A percentile compares a stretch with the other conserved stretches of the same genome.
phyloP scores from a whole-genome alignment of 2,888 invertebrate genomes.

The Cephus sareptanus region DNA sequence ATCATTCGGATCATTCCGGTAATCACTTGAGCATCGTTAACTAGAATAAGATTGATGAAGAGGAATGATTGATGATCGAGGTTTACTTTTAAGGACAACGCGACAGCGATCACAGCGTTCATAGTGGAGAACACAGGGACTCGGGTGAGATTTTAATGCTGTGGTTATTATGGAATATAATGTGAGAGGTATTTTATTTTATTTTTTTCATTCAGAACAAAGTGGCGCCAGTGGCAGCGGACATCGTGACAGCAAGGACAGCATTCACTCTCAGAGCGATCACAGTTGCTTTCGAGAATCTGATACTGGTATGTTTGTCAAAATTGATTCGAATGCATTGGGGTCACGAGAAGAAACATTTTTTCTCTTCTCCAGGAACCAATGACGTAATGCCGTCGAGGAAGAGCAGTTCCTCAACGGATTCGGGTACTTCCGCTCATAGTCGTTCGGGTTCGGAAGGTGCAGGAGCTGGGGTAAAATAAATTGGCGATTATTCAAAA shows the following conservation, averaged over 20 bases:
- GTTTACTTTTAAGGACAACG: conserved; percentile 43
- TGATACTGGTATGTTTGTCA: conserved; percentile 48
- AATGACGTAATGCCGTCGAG: conserved; percentile 67
- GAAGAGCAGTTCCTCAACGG: conserved; percentile 73
- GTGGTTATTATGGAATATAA: background rate
- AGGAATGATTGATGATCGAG: conserved; percentile 3
- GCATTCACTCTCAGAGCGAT: conserved; percentile 57
- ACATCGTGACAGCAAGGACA: conserved; percentile 61
- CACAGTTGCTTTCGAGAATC: conserved; percentile 56
- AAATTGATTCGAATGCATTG: background rate
- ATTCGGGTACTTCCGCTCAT: conserved; percentile 72
- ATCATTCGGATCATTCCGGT: conserved; percentile 61
- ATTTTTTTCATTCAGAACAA: conserved; percentile 44
- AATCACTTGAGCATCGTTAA: conserved; percentile 10
- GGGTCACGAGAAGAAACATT: background rate
- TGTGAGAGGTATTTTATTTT: background rate
- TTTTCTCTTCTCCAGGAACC: conserved; percentile 34
- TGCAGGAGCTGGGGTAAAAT: conserved; percentile 63
- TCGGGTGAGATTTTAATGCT: conserved; percentile 44
- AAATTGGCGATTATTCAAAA: background rate
- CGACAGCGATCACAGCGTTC: conserved; percentile 60
- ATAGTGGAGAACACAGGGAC: conserved; percentile 59
- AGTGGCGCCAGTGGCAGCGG: conserved; percentile 57
- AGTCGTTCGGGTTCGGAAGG: conserved; percentile 70
- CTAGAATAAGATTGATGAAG: conserved; percentile 4